phyloP scores from a whole-genome alignment of 2,888 invertebrate genomes.

The Lasioglossum lativentre region DNA sequence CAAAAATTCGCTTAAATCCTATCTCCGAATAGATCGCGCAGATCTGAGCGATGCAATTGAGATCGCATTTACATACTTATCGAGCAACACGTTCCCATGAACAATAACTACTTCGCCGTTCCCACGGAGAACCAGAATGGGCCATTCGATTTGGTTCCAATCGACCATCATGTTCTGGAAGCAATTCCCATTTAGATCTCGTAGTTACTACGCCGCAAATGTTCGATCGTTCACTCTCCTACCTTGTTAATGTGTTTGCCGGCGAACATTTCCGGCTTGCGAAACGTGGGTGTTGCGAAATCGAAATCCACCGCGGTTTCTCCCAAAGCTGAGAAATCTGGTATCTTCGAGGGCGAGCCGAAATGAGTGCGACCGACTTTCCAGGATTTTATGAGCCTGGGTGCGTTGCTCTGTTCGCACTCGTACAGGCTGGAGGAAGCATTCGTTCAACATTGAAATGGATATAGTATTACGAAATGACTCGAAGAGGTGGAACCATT shows the following conservation, averaged over 20 bases:
- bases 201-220: not conserved
- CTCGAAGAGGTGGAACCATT: not conserved
- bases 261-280: conserved; percentile 61
- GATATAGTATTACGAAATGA: not conserved
- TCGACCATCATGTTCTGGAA: conserved; percentile 55
- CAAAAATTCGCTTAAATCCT: not conserved
- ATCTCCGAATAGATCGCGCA: not conserved
- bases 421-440: conserved; percentile 81
- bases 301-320: conserved; percentile 96
- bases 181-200: not conserved
- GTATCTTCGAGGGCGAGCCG: conserved; percentile 78
- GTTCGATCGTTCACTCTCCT: not conserved
- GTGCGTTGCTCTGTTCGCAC: conserved; percentile 80
- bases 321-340: conserved; percentile 88
- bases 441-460: not conserved
- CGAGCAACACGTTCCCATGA: conserved; percentile 83
- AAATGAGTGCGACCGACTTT: conserved; percentile 85
- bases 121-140: conserved; percentile 92
- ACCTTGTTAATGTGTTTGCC: conserved; percentile 58
- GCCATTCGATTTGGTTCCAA: conserved; percentile 87
- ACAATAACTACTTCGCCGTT: conserved; percentile 92
- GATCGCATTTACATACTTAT: conserved; percentile 81
- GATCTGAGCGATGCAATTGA: not conserved
- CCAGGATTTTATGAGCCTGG: conserved; percentile 85
- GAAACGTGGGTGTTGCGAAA: conserved; percentile 87